These are phyloP conservation scores for Progne subis DNA, from an alignment of 2,113 vertebrate species.

Conservation along the genomic window DNA sequence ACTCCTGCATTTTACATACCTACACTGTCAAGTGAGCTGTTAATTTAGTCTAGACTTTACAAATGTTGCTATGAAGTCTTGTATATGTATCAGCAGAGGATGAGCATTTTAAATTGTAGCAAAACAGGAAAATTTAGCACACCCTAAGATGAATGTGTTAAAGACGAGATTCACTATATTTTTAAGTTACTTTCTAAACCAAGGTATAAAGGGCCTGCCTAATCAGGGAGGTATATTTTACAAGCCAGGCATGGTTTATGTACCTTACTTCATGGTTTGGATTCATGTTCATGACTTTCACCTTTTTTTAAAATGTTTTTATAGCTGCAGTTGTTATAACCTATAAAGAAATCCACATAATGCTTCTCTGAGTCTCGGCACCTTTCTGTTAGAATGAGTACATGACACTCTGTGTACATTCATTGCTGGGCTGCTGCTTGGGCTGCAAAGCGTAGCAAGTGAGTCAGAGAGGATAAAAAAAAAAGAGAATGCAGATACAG, in stretches of 20 bases:
- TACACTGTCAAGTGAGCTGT: not conserved
- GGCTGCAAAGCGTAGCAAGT: slow-evolving; percentile 16
- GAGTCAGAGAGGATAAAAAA: slow-evolving; percentile 36
- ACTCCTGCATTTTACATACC: not conserved
- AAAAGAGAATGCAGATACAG: slow-evolving; percentile 37
- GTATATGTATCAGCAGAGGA: not conserved
- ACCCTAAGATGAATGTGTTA: not conserved
- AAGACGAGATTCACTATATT: not conserved
- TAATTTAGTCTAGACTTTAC: not conserved
- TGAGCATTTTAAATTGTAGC: not conserved
- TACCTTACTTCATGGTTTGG: not conserved
- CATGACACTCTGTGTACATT: slow-evolving; percentile 37
- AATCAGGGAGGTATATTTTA: not conserved
- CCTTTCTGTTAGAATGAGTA: slow-evolving; percentile 39
- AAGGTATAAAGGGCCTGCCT: not conserved
- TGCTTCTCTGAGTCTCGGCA: not conserved
- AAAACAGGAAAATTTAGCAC: not conserved
- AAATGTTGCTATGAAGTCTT: not conserved
- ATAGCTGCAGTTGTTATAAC: not conserved
- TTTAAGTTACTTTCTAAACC: not conserved
- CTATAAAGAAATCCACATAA: not conserved
- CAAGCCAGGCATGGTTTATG: not conserved
- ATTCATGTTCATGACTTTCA: not conserved
- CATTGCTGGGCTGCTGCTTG: not conserved
- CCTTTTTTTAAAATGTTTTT: not conserved